Evolutionary conservation across 2,113 vertebrate species (phyloP).

Genomic region (Marmota flaviventris): DNA sequence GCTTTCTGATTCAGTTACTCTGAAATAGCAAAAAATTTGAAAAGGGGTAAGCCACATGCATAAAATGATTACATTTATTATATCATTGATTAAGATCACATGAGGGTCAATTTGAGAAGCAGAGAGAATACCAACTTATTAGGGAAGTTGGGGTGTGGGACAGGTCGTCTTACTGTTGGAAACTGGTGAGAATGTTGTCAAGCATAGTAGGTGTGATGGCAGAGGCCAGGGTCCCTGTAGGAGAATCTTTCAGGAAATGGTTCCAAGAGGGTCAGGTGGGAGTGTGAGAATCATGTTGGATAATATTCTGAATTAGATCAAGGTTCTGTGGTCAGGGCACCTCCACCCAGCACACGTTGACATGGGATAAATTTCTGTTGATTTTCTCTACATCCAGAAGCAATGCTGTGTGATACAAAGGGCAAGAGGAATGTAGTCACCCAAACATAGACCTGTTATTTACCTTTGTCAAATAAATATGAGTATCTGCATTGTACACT

Average conservation of each 20-base stretch:
- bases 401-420: background rate
- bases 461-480: constrained; percentile 33
- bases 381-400: background rate
- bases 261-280: background rate
- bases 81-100: background rate
- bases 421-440: background rate
- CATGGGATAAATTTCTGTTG: background rate
- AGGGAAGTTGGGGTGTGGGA: background rate
- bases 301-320: background rate
- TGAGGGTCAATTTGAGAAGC: background rate
- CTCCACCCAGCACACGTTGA: background rate
- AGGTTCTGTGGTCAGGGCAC: background rate
- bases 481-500: background rate
- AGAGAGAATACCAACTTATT: background rate
- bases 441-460: background rate
- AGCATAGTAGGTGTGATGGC: background rate
- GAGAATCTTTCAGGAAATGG: background rate
- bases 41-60: background rate
- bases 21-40: constrained; percentile 6
- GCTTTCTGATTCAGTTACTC: background rate
- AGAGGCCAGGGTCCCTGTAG: background rate
- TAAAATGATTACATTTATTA: background rate
- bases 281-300: background rate
- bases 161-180: background rate
- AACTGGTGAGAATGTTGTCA: background rate